Percentiles rank a stretch among this genome's conserved stretches.
These are phyloP conservation scores for Apamea anceps DNA, from an alignment of 2,888 invertebrate genomes.

Conservation along the genomic window DNA sequence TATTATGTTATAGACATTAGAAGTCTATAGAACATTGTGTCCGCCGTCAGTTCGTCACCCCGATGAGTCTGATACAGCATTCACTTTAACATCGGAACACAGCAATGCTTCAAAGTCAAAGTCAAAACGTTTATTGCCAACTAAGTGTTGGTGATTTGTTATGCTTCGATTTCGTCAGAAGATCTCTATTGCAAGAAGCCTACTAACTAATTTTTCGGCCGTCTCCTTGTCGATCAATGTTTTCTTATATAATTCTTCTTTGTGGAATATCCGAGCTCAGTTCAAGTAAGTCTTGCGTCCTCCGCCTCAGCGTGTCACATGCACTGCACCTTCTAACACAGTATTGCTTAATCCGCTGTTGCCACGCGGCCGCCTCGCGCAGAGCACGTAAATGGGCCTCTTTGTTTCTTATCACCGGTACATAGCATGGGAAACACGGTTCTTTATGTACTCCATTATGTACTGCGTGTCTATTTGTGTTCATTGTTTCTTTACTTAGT, in stretches of 20 bases:
- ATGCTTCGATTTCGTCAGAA: too few relatives aligned
- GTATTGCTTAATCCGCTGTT: slow-evolving; percentile 67
- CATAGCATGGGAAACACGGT: slow-evolving; percentile 64
- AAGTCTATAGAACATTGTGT: background rate
- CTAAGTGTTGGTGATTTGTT: too few relatives aligned
- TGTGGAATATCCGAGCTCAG: background rate
- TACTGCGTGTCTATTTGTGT: slow-evolving; percentile 37
- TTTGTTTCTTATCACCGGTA: slow-evolving; percentile 63
- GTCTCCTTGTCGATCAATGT: background rate
- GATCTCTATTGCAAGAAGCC: background rate
- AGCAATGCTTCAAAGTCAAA: too few relatives aligned
- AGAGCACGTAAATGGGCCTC: slow-evolving; percentile 61
- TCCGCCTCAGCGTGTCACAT: slow-evolving; percentile 38
- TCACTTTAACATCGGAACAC: too few relatives aligned
- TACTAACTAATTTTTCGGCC: background rate
- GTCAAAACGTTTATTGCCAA: too few relatives aligned
- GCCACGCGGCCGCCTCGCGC: slow-evolving; percentile 65
- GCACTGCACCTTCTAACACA: slow-evolving; percentile 26
- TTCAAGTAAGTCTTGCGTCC: background rate
- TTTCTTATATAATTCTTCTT: too few relatives aligned
- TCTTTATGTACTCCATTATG: slow-evolving; percentile 56
- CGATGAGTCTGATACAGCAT: too few relatives aligned
- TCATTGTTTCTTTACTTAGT: slow-evolving; percentile 44
- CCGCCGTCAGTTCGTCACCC: too few relatives aligned
- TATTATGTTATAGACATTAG: background rate